Evolutionary conservation across 2,888 invertebrate species (phyloP), one percentile per base, ranked within the genome.

Genomic region (Hyposoter dolosus): DNA sequence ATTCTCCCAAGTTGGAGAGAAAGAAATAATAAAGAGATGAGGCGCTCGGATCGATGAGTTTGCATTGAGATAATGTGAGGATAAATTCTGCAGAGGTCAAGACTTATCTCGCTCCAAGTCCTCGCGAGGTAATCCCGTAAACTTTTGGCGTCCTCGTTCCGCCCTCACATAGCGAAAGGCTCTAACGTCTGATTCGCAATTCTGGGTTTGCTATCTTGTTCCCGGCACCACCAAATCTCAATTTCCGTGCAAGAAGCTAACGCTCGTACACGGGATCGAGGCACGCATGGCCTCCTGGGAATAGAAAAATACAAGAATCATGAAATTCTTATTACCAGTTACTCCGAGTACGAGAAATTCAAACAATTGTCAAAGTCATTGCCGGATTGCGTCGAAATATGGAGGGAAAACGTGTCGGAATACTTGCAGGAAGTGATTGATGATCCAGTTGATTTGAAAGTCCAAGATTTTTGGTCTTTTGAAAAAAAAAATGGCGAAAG

Each of bases 121-220:
- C 43, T 40, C 43, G 45, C 35, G 28, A 3, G 35, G 63, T 65
- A 78, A 79, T 77, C 68, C 50, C 72, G 72, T 68, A 74, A 78
- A 63, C 32, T 78, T 74, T 50, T 63, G 43, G 74, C 79, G 78
- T 74, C 32, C 60, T 65, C 65, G 40, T 78, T 74, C 32, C 43
- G 12, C 60, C 12, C 35, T 23, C 28, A 40, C 68, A 28, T 19
- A 35, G 45, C 74, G 74, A 63, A 45, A 74, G 45, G 60, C 68
- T 56, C 28, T 74, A 28, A 45, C n/a, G 60, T 69, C 79, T 74
- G 40, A 83, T 68, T 82, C 79, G 71, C 69, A 68, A 82, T 78
- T 82, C 74, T 40, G 53, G 65, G 23, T 28, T 50, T 12, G 32
- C 63, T 35, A 69, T 7, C 50, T 12, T 56, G 71, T 23, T 40